phyloP scores from a whole-genome alignment of 2,888 invertebrate genomes.

The Leptinotarsa haldemani region DNA sequence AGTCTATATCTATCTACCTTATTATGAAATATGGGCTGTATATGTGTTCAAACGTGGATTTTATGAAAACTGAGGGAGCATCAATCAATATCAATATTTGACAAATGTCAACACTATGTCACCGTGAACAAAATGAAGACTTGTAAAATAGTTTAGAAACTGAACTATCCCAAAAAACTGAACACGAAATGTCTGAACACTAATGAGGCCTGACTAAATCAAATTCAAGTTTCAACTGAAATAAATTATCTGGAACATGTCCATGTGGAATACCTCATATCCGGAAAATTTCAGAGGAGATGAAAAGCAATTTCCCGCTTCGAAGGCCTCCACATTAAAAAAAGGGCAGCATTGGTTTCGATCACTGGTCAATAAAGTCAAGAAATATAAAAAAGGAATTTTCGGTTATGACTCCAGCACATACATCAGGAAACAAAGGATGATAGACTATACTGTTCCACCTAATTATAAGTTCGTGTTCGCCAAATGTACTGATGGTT shows the following conservation, averaged over 20 bases:
- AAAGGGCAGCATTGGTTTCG: conserved; percentile 40
- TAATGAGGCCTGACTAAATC: not conserved
- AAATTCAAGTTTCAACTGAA: not conserved
- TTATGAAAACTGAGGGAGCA: too few relatives aligned
- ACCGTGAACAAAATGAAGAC: not conserved
- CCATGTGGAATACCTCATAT: conserved; percentile 28
- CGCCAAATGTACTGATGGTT: conserved; percentile 45
- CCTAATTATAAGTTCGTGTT: conserved; percentile 49
- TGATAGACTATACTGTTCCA: conserved; percentile 44
- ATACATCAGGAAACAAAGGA: conserved; percentile 31
- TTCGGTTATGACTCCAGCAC: conserved; percentile 36
- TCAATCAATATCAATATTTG: not conserved
- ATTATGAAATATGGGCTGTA: too few relatives aligned
- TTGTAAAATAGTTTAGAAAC: conserved; percentile 1
- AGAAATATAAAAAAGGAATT: conserved; percentile 44
- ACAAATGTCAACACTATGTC: conserved; percentile 15
- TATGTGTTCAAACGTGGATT: too few relatives aligned
- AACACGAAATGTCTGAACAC: not conserved
- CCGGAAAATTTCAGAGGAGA: conserved; percentile 20
- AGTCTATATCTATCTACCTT: too few relatives aligned
- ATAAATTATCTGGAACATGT: not conserved
- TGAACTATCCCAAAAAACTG: not conserved
- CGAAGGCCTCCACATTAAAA: not conserved
- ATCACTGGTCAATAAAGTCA: conserved; percentile 46
- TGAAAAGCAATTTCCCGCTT: not conserved